Conservation (phyloP, 2,113 vertebrate genomes). For the Hiodon alosoides region DNA sequence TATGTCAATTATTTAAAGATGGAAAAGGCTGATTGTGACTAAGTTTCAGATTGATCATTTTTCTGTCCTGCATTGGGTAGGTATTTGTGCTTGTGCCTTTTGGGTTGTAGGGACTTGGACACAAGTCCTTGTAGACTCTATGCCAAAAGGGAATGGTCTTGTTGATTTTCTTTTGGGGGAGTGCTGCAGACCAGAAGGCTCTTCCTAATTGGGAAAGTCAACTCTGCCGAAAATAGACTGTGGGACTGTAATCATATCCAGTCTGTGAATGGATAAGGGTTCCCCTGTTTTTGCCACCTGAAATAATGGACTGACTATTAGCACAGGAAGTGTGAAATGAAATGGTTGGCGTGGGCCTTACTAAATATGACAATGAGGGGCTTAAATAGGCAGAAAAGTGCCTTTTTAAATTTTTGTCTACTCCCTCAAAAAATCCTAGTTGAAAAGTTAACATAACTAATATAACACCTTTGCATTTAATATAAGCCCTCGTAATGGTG, state of each 20-base stretch:
- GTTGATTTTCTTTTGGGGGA: constrained; percentile 15
- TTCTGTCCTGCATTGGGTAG: background rate
- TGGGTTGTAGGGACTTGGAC: background rate
- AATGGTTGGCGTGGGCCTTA: too few species aligned
- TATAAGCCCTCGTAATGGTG: too few species aligned
- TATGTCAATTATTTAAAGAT: too few species aligned
- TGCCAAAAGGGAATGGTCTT: constrained; percentile 2
- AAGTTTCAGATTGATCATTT: background rate
- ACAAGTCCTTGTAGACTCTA: background rate
- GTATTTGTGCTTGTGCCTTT: background rate
- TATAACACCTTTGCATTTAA: too few species aligned
- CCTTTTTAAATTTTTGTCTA: too few species aligned
- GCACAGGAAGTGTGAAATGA: too few species aligned
- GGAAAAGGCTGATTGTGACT: too few species aligned
- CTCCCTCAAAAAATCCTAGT: too few species aligned
- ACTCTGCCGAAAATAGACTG: constrained; percentile 24
- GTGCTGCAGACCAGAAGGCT: constrained; percentile 1
- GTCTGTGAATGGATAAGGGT: constrained; percentile 3
- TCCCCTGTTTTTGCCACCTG: constrained; percentile 11
- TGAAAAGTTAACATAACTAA: too few species aligned
- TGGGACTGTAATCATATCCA: constrained; percentile 21
- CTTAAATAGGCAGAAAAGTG: too few species aligned
- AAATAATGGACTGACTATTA: background rate
- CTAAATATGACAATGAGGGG: too few species aligned
- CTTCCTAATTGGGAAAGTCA: constrained; percentile 25